Percentiles rank a stretch among this genome's conserved stretches.
Evolutionary conservation across 2,888 invertebrate genomes (phyloP).

Genomic region (Cataglyphis rosenhaueri): DNA sequence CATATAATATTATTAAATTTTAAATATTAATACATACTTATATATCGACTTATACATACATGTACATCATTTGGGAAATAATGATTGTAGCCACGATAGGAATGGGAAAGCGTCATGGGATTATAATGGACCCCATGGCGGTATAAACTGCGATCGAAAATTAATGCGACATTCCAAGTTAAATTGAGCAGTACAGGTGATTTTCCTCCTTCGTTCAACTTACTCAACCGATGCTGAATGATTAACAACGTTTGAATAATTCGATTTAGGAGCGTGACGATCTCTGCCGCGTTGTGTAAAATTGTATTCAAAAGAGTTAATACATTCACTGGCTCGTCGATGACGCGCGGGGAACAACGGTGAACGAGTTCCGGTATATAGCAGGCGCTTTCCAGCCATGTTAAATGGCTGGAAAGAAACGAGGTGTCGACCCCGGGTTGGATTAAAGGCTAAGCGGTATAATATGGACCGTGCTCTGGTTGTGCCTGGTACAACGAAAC

Average conservation of each 20-base stretch:
- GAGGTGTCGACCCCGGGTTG: conserved; percentile 65
- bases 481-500: conserved; percentile 38
- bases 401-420: conserved; percentile 77
- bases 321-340: conserved; percentile 25
- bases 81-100: not conserved
- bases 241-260: conserved; percentile 15
- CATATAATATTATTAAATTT: not conserved
- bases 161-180: not conserved
- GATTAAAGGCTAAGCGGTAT: conserved; percentile 67
- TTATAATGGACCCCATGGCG: not conserved
- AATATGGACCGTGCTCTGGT: conserved; percentile 61
- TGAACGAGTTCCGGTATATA: conserved; percentile 32
- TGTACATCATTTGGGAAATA: not conserved
- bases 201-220: not conserved
- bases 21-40: not conserved
- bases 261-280: conserved; percentile 24
- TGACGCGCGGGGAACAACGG: conserved; percentile 50
- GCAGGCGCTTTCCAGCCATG: conserved; percentile 52
- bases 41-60: not conserved
- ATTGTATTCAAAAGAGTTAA: conserved; percentile 36
- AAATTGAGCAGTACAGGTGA: conserved; percentile 16
- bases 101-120: not conserved
- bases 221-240: not conserved
- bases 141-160: conserved; percentile 5
- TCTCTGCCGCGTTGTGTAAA: not conserved